Evolutionary conservation across 2,888 invertebrate genomes (phyloP), one percentile per base, ranked within the genome.

Genomic region (Drosophila dives): DNA sequence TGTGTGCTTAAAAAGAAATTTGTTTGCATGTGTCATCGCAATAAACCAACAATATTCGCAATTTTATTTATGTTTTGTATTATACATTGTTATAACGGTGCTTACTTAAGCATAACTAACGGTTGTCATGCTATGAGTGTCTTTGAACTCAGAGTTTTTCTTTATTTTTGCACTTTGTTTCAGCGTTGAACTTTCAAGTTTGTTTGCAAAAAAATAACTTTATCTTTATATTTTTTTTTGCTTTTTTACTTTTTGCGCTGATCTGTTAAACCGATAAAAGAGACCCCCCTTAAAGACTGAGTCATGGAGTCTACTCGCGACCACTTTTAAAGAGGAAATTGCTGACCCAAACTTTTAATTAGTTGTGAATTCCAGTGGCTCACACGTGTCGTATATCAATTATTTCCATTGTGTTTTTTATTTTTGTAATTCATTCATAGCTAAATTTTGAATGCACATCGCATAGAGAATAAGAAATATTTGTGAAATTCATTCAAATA

Each of bases 71-170:
- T 55, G 49, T 68, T 68, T 53, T 63, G 59, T 58, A 48, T 53
- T 62, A 54, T 26, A 49, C 36, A 10, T 55, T 40, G 48, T 64
- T 51, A 50, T 63, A 64, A 60, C 69, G 65, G 54, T 66, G 65
- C 78, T 71, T 58, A 78, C 71, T 84, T 75, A 64, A 53, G 56
- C 72, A 75, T 64, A 61, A 77, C 77, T 83, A 83, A 83, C 83
- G 71, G 83, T 81, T 81, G 56, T 66, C 72, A 68, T 78, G 75
- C 69, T 68, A 77, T 49, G 65, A 77, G 70, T 83, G 83, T 83
- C 84, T 86, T 83, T 84, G 83, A 87, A 83, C 88, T 64, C 65
- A 10, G 29, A 12, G 1, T 20, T 40, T 36, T 40, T 11, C 32
- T 45, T 11, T 45, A 10, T 36, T 36, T 53, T 34, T 42, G 11